Evolutionary conservation across 35 echinoderm and acorn worm species (phyloP), one percentile per base, ranked within the genome.

Genomic region (Chiridota heheva): DNA sequence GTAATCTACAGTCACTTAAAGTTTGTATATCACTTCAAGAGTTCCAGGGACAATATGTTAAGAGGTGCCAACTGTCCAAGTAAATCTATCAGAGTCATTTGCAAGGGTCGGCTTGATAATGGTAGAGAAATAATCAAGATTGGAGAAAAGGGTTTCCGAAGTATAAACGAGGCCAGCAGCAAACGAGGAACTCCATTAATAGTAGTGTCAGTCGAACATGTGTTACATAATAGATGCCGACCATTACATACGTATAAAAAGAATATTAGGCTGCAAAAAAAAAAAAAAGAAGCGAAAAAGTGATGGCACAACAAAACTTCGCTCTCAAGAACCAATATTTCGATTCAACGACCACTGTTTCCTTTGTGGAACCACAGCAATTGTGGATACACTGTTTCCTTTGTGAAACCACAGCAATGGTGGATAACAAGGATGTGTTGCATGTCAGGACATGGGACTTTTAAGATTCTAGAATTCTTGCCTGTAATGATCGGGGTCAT

Each of bases 111-210:
- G n/a, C n/a, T n/a, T n/a, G n/a, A n/a, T n/a, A n/a, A n/a, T n/a
- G n/a, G n/a, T n/a, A n/a, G n/a, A n/a, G n/a, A n/a, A n/a, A n/a
- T n/a, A n/a, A n/a, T n/a, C n/a, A n/a, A n/a, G n/a, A n/a, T n/a
- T n/a, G n/a, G n/a, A n/a, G n/a, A n/a, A n/a, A n/a, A n/a, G n/a
- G n/a, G n/a, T n/a, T n/a, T n/a, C n/a, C n/a, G 39, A 39, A 70
- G 32, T 70, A 39, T 70, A 30, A 70, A 2, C 42, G 67, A 70
- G 42, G 67, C 67, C 67, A 33, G 67, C 41, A 38, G 41, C 34
- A 38, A 29, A 29, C 67, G 72, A 34, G 72, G 45, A 76, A 76
- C 24, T 76, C 45, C 72, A n/a, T 76, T 44, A 34, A 16, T 76
- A 24, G 41, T 51, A 49, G 72, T 76, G 22, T 76, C 45, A 26